Percentiles rank a stretch among this genome's conserved stretches.
These are phyloP conservation scores for Campoletis sonorensis DNA, from an alignment of 1,140 invertebrate species.

Conservation along the genomic window DNA sequence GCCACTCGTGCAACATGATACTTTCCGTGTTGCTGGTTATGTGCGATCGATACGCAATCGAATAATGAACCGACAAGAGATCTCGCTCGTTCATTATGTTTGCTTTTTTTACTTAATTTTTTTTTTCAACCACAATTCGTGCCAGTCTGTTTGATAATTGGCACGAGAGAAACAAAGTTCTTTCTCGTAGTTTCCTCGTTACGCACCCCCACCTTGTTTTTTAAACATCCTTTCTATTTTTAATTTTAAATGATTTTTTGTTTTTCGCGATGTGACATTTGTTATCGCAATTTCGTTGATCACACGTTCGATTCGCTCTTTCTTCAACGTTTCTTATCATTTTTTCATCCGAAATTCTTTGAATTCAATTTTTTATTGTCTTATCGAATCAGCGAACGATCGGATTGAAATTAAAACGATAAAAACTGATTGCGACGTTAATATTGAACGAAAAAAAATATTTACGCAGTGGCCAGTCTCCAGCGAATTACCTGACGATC, in stretches of 20 bases:
- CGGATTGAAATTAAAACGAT: not conserved
- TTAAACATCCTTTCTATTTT: constrained; percentile 11
- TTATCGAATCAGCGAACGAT: not conserved
- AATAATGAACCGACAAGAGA: not conserved
- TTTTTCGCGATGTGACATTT: not conserved
- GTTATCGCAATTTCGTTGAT: not conserved
- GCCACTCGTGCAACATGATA: not conserved
- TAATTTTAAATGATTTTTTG: not conserved
- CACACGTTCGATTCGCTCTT: not conserved
- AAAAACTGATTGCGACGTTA: not conserved
- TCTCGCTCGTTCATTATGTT: constrained; percentile 26
- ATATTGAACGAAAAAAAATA: not conserved
- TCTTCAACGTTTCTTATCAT: not conserved
- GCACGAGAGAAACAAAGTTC: constrained; percentile 43
- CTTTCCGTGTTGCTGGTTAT: not conserved
- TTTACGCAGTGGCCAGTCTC: not conserved
- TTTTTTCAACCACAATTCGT: constrained; percentile 30
- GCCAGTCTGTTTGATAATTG: constrained; percentile 53
- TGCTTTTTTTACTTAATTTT: constrained; percentile 2
- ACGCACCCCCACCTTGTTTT: constrained; percentile 9
- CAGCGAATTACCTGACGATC: not conserved
- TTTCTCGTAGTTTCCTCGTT: constrained; percentile 16
- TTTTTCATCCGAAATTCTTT: not conserved
- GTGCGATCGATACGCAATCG: not conserved
- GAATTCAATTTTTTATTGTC: not conserved